Percentiles rank a stretch among this genome's conserved stretches.
Evolutionary conservation across 2,888 invertebrate genomes (phyloP).

Genomic region (Metallyticus violacea): DNA sequence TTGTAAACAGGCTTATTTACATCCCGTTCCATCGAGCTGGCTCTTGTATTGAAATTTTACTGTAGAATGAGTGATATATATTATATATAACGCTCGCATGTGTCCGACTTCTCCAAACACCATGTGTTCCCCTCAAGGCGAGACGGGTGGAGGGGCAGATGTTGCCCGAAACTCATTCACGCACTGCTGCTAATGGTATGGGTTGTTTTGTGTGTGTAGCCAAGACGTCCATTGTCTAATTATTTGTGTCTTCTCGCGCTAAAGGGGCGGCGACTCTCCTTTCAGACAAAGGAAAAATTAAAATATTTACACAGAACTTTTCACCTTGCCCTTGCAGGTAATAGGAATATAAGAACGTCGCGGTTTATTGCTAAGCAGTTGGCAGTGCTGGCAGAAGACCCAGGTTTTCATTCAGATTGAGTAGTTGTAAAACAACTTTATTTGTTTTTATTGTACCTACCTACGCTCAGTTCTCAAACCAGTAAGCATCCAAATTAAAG

Average conservation of each 20-base stretch:
- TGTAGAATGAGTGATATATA: background rate
- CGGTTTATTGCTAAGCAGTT: too few species aligned
- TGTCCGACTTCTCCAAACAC: constrained; percentile 1
- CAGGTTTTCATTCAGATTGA: background rate
- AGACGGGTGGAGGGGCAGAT: background rate
- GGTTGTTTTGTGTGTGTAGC: background rate
- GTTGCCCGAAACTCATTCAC: constrained; percentile 2
- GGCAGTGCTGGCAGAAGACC: background rate
- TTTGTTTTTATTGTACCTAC: too few species aligned
- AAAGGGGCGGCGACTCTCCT: background rate
- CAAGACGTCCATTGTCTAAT: background rate
- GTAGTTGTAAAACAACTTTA: background rate
- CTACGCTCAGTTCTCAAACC: too few species aligned
- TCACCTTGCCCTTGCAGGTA: background rate
- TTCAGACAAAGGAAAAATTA: background rate
- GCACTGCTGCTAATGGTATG: background rate
- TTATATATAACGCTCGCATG: background rate
- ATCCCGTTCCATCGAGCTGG: too few species aligned
- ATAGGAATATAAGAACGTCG: background rate
- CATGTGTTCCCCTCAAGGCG: background rate
- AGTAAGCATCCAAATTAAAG: too few species aligned
- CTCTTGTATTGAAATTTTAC: background rate
- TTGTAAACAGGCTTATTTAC: too few species aligned
- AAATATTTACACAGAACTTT: background rate
- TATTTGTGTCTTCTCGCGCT: background rate